Evolutionary conservation across 2,113 vertebrate species (phyloP), one percentile per base, ranked within the genome.

Genomic region (Saccopteryx bilineata): DNA sequence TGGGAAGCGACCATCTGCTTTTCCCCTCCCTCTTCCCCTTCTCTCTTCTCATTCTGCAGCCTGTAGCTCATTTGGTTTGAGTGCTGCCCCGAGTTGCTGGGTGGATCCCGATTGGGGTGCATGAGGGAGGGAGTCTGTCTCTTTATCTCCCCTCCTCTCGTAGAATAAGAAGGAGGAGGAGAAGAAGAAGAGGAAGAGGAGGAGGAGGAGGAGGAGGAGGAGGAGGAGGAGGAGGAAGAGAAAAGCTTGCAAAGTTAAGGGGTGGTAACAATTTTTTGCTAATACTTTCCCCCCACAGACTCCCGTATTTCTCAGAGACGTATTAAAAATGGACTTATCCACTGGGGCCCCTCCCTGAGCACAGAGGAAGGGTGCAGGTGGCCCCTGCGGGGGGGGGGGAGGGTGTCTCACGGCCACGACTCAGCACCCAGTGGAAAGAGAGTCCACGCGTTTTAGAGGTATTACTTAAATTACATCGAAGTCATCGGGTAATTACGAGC

Each of bases 401-500:
- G 39, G 39, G 39, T 39, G 39, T 39, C 39, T 39, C 39, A 39
- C 39, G 39, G 95, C 97, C 97, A 92, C 86, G 92, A 92, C 68
- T 96, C 91, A 21, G 83, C 96, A 97, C 87, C 95, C 19, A 75
- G 65, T 69, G 92, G 88, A 96, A 98, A 93, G 96, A 48, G 93
- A 80, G 61, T 92, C 76, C 81, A 92, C 85, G 48, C 90, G 96
- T 97, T 98, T 98, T 97, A 93, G 94, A 98, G 98, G 98, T 97
- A 98, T 97, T 97, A 97, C 98, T 98, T 97, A 98, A 98, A 98
- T 98, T 98, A 98, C 94, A 96, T 97, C 98, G 97, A 98, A 98
- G 97, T 98, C 98, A 98, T 98, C 98, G 97, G 98, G 98, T 98
- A 98, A 98, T 98, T 98, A 98, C 79, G 96, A 98, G 98, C 98